Percentiles rank a stretch among this genome's conserved stretches.
Evolutionary conservation across 2,113 vertebrate genomes (phyloP).

Genomic region (Mobula hypostoma): DNA sequence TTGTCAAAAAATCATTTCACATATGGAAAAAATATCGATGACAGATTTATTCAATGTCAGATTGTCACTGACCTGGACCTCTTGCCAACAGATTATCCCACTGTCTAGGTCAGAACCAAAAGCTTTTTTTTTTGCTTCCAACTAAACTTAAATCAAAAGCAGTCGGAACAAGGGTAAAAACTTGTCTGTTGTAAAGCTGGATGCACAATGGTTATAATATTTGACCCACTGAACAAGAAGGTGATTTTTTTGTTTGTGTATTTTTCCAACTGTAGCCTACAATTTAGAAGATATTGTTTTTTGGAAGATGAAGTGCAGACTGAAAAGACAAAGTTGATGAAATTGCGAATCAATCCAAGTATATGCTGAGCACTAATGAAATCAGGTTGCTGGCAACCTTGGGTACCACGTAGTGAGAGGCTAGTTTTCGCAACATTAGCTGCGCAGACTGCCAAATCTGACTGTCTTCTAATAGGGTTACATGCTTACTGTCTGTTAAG

Average conservation of each 20-base stretch:
- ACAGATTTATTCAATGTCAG: conserved; percentile 20
- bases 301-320: background rate
- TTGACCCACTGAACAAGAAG: conserved; percentile 21
- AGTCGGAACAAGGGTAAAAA: background rate
- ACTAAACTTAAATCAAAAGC: conserved; percentile 31
- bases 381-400: background rate
- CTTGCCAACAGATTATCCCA: conserved; percentile 24
- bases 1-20: conserved; percentile 25
- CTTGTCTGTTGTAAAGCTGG: background rate
- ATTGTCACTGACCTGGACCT: background rate
- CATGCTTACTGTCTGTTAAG: too few species aligned
- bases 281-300: background rate
- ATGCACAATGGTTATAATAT: background rate
- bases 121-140: background rate
- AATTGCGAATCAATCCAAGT: background rate
- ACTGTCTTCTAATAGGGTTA: background rate
- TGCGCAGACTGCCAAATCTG: background rate
- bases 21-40: conserved; percentile 30
- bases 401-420: background rate
- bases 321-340: background rate
- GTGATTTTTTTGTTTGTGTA: background rate
- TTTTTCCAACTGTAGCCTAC: background rate
- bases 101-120: conserved; percentile 30
- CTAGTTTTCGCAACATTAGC: background rate
- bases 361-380: background rate